Percentiles rank a stretch among this genome's conserved stretches.
These are phyloP conservation scores for Brachionus asplanchnoidis DNA, from an alignment of 1,140 invertebrate species.

Conservation along the genomic window DNA sequence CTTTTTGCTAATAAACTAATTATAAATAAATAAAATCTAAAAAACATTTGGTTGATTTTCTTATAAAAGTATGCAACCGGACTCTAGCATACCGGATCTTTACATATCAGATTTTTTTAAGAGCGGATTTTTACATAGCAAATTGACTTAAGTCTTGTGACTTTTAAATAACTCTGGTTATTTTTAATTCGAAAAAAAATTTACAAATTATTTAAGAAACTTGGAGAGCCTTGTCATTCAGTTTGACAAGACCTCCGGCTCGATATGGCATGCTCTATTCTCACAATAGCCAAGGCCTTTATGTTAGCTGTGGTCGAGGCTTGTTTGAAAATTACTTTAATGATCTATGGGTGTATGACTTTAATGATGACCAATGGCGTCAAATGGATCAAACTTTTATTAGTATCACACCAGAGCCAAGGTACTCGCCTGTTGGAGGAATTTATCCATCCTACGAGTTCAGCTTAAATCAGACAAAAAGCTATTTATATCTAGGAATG, in stretches of 20 bases:
- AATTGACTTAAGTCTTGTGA: no score
- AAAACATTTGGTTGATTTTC: no score
- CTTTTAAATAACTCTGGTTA: no score
- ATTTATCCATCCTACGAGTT: constrained; percentile 31
- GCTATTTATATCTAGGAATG: constrained; percentile 11
- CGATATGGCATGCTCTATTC: constrained; percentile 36
- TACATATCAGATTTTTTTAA: no score
- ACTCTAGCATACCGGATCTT: no score
- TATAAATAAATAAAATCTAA: no score
- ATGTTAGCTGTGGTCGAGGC: background rate
- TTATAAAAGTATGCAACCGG: no score
- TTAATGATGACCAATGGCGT: constrained; percentile 31
- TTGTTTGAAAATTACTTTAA: constrained; percentile 24
- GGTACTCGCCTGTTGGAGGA: constrained; percentile 27
- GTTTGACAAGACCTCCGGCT: background rate
- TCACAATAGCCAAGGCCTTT: constrained; percentile 8
- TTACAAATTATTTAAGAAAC: background rate
- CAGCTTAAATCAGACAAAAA: background rate
- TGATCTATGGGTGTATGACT: constrained; percentile 39
- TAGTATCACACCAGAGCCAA: constrained; percentile 8
- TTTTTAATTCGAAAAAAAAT: no score
- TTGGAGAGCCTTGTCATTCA: constrained; percentile 18
- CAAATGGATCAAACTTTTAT: constrained; percentile 38
- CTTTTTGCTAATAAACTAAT: no score
- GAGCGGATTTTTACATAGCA: no score